Conservation (phyloP, 2,113 vertebrate genomes). For the Baryphthengus martii region DNA sequence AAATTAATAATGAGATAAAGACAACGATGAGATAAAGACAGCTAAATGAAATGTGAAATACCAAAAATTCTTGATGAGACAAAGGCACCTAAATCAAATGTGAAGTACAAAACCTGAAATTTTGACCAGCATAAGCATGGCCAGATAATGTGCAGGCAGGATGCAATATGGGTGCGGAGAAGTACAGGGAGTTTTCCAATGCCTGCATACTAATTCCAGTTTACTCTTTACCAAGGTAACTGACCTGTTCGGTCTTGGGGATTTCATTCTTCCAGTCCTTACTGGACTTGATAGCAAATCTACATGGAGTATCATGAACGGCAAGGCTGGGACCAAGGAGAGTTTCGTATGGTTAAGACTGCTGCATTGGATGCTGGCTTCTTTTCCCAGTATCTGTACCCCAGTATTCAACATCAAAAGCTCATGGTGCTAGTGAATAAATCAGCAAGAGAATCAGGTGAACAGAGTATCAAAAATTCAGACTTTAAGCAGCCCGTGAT, state of each 20-base stretch:
- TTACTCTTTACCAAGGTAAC: neutral
- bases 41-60: too few relatives aligned
- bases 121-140: too few relatives aligned
- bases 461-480: neutral
- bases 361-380: neutral
- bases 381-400: neutral
- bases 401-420: neutral
- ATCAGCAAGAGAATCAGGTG: neutral
- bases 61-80: too few relatives aligned
- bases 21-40: too few relatives aligned
- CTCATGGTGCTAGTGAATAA: neutral
- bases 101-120: too few relatives aligned
- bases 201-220: neutral
- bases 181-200: too few relatives aligned
- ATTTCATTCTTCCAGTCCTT: neutral
- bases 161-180: too few relatives aligned
- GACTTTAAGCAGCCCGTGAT: neutral
- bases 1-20: too few relatives aligned
- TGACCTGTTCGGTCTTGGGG: neutral
- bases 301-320: neutral
- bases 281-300: neutral
- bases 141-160: too few relatives aligned
- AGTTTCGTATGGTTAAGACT: neutral
- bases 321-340: neutral
- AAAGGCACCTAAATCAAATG: too few relatives aligned